Evolutionary conservation across 2,113 vertebrate species (phyloP), one percentile per base, ranked within the genome.

Genomic region (Aythya baeri): DNA sequence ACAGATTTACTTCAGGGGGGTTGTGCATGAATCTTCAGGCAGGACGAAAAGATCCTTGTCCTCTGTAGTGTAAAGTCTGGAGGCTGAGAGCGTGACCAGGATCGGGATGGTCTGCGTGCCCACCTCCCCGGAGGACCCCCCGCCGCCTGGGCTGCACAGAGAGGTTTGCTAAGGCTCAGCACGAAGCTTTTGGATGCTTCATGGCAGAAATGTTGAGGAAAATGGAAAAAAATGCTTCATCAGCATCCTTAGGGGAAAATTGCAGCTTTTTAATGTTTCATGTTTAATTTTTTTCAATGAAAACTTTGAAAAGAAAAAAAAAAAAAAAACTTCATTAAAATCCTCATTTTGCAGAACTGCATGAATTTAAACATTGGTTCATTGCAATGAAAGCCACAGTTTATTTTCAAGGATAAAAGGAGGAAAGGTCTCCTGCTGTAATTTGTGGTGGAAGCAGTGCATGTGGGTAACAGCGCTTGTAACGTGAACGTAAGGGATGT

Each of bases 1-100:
- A 83, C 26, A 72, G 41, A 67, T 88, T 91, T 91, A 70, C 57
- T 41, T 65, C 5, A 9, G 54, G 63, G 38, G 67, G 50, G 41
- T 86, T 73, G 54, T 87, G 87, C 32, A 65, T 4, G 43, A 93
- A 85, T 59, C 75, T 25, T 84, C 43, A 93, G 70, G 66, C 74
- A 91, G 83, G 57, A 86, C 82, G 81, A 88, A 97, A 88, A 85
- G 63, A 75, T 76, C 49, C 27, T 38, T 79, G 66, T 88, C 73
- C 62, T 80, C 88, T 25, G 6, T 82, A 50, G 36, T 20, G 32
- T n/a, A 55, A 93, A 23, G n/a, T 67, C 57, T 78, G 32, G 52
- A 57, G 16, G 65, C 23, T 91, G 75, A 93, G 52, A 68, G 21
- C 2, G 0, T 29, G 46, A 74, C 36, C 29, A 68, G 23, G 68